Percentiles rank a stretch among this genome's conserved stretches.
Conservation (phyloP, 2,113 vertebrate species). For the Strix uralensis region DNA sequence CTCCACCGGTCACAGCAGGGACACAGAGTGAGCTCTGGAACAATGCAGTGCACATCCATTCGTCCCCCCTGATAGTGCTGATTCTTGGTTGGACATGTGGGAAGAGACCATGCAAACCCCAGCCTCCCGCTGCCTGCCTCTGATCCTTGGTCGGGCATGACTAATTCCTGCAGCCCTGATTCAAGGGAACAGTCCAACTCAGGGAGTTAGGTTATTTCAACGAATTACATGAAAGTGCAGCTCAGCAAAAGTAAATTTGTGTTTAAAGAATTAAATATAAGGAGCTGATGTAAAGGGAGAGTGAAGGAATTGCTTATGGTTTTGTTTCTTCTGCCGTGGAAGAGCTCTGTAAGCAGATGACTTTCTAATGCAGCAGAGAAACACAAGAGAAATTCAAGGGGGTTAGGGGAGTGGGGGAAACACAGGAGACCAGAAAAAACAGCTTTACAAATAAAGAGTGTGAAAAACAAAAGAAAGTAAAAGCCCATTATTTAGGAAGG, state of each 20-base stretch:
- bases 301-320: neutral
- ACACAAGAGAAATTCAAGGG: neutral
- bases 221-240: neutral
- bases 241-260: neutral
- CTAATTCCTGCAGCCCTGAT: neutral
- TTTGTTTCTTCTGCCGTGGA: neutral
- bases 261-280: neutral
- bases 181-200: neutral
- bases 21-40: fast-evolving
- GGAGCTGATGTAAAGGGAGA: slow-evolving; percentile 15
- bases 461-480: neutral
- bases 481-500: neutral
- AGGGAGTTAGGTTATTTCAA: neutral
- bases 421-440: neutral
- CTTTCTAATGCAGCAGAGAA: neutral
- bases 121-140: neutral
- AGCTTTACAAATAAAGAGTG: neutral
- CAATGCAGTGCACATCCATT: fast-evolving
- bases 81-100: fast-evolving
- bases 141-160: neutral
- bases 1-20: neutral
- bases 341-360: neutral
- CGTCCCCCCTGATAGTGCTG: fast-evolving
- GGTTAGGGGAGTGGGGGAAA: neutral
- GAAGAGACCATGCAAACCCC: neutral